Evolutionary conservation across 2,888 invertebrate species (phyloP).

Genomic region (Tortrix viridana): DNA sequence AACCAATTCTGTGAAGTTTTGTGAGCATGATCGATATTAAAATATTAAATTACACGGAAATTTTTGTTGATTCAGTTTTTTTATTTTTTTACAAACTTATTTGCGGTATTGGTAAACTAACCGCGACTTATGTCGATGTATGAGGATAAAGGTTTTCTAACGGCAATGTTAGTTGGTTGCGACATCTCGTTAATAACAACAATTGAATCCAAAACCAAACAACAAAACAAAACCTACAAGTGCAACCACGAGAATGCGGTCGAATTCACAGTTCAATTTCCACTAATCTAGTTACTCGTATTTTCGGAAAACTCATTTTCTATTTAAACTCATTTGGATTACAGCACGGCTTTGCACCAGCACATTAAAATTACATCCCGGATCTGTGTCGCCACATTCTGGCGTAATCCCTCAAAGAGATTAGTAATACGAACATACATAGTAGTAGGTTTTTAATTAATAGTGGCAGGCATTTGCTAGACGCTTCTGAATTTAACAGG

Average conservation of each 20-base stretch:
- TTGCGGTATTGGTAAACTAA: no score
- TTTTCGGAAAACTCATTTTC: constrained; percentile 30
- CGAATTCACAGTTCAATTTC: neutral
- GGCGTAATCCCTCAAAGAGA: constrained; percentile 40
- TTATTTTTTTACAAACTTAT: no score
- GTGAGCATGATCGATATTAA: no score
- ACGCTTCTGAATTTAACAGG: no score
- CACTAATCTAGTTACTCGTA: constrained; percentile 24
- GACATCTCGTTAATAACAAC: no score
- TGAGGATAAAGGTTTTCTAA: no score
- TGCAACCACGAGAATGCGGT: neutral
- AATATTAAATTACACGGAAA: no score
- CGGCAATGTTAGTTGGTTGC: no score
- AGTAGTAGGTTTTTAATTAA: neutral
- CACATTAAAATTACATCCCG: constrained; percentile 41
- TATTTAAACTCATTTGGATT: constrained; percentile 44
- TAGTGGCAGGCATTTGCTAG: neutral
- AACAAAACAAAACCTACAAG: neutral
- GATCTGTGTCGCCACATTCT: constrained; percentile 36
- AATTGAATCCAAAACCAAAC: neutral
- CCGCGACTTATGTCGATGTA: no score
- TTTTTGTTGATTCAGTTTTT: no score
- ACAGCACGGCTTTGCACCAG: constrained; percentile 30
- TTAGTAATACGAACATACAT: constrained; percentile 21
- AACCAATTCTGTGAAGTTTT: no score